Evolutionary conservation across 2,113 vertebrate species (phyloP).

Genomic region (Ondatra zibethicus): DNA sequence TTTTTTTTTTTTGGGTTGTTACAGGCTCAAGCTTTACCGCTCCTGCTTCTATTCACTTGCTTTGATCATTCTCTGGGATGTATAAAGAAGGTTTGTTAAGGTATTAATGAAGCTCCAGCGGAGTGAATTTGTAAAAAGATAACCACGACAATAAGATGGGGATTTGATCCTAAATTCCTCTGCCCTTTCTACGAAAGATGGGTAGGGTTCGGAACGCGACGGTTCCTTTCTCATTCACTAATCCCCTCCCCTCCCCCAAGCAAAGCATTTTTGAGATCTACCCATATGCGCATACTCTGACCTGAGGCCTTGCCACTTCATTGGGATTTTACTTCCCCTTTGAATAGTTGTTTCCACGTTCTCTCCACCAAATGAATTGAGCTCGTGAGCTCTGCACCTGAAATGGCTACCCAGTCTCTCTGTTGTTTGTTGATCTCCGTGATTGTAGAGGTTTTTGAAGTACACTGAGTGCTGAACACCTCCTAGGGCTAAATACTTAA

Average conservation of each 20-base stretch:
- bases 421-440: conserved; percentile 60
- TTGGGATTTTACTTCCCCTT: conserved; percentile 49
- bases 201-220: neutral
- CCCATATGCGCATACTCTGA: neutral
- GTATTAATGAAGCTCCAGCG: conserved; percentile 6
- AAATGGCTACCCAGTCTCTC: conserved; percentile 76
- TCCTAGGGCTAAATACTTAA: conserved; percentile 46
- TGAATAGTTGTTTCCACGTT: conserved; percentile 57
- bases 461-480: conserved; percentile 39
- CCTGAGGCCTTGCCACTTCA: neutral
- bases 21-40: conserved; percentile 40
- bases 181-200: conserved; percentile 24
- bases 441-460: conserved; percentile 64
- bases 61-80: conserved; percentile 53
- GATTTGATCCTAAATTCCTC: conserved; percentile 57
- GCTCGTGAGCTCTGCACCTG: conserved; percentile 73
- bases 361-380: conserved; percentile 66
- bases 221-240: neutral
- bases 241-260: neutral
- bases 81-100: conserved; percentile 26
- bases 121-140: conserved; percentile 50
- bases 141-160: neutral
- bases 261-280: conserved; percentile 35
- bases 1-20: conserved; percentile 38
- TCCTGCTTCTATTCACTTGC: conserved; percentile 40